These are phyloP conservation scores for Boloria selene DNA, from an alignment of 2,888 invertebrate species.

Conservation along the genomic window DNA sequence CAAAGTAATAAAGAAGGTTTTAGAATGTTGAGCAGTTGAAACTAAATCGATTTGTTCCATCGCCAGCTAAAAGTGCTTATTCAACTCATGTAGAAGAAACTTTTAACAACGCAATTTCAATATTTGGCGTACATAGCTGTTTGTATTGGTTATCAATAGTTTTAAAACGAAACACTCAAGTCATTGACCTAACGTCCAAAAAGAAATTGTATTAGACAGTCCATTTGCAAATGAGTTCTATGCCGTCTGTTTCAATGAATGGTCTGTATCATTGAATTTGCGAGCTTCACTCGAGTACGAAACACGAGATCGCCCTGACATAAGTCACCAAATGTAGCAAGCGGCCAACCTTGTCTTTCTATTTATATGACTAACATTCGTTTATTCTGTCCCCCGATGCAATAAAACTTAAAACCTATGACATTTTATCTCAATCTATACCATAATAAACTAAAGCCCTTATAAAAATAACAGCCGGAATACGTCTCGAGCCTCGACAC, in stretches of 20 bases:
- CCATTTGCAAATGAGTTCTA: conserved; percentile 52
- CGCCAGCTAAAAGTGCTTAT: conserved; percentile 4
- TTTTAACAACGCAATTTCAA: not conserved
- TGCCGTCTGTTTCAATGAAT: conserved; percentile 56
- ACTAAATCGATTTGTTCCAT: conserved; percentile 8
- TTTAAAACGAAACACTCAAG: conserved; percentile 24
- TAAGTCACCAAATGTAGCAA: conserved; percentile 77
- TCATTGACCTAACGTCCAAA: conserved; percentile 25
- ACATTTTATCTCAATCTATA: conserved; percentile 50
- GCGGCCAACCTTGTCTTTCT: conserved; percentile 74
- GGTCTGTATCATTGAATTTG: conserved; percentile 53
- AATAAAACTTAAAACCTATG: conserved; percentile 51
- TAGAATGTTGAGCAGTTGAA: not conserved
- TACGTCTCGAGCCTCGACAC: conserved; percentile 39
- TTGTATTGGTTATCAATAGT: conserved; percentile 6
- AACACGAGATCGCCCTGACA: conserved; percentile 74
- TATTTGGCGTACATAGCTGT: conserved; percentile 3
- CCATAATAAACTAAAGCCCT: conserved; percentile 43
- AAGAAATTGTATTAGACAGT: conserved; percentile 18
- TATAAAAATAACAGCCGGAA: conserved; percentile 38
- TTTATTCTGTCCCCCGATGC: conserved; percentile 50
- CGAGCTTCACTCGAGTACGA: conserved; percentile 47
- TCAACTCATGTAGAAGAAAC: not conserved
- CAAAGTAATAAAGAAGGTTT: conserved; percentile 7
- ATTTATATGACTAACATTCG: conserved; percentile 61